Conservation (phyloP, 92 coral and sea anemone species). For the Zoanthus sociatus region DNA sequence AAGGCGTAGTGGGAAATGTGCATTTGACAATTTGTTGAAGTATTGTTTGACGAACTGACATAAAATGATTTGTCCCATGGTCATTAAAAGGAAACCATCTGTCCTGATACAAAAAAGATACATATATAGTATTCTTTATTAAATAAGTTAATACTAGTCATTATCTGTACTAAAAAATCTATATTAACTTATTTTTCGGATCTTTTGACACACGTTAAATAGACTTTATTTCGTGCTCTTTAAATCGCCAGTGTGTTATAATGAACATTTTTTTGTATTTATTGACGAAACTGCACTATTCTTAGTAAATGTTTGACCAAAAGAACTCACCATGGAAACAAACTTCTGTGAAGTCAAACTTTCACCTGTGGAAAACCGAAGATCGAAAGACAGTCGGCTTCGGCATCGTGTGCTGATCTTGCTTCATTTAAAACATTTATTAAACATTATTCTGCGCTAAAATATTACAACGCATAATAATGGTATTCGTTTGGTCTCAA, state of each 20-base stretch:
- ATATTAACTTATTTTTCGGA: too few species aligned
- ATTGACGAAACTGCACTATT: not conserved
- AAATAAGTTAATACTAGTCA: too few species aligned
- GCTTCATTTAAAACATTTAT: not conserved
- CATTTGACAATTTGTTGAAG: too few species aligned
- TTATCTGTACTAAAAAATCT: too few species aligned
- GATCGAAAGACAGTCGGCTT: not conserved
- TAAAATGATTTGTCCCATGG: too few species aligned
- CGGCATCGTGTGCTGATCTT: not conserved
- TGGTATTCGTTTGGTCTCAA: not conserved
- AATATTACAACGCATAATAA: not conserved
- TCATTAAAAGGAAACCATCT: too few species aligned
- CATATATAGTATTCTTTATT: too few species aligned
- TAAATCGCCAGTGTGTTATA: not conserved
- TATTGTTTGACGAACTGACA: not conserved
- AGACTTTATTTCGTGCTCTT: not conserved
- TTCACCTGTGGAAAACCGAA: not conserved
- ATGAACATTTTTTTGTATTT: not conserved
- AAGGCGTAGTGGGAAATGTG: too few species aligned
- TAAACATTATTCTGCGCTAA: too few species aligned
- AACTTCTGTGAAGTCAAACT: not conserved
- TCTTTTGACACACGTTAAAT: not conserved
- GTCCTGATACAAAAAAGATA: too few species aligned
- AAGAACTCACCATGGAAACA: conserved; percentile 12
- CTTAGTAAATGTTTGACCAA: not conserved